Evolutionary conservation across 2,888 invertebrate genomes (phyloP).

Genomic region (Sphecodes monilicornis): DNA sequence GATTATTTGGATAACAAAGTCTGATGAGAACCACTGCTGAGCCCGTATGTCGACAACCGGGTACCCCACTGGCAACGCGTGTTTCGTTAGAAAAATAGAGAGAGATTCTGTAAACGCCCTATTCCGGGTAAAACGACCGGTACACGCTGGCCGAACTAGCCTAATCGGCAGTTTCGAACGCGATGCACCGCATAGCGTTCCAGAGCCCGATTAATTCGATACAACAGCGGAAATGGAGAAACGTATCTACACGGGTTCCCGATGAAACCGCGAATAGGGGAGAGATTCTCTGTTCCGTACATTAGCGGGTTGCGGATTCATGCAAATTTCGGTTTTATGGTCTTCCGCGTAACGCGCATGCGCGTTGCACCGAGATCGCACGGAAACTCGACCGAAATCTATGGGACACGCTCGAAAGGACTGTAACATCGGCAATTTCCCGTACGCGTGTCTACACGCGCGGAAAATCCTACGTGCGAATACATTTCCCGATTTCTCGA

Average conservation of each 20-base stretch:
- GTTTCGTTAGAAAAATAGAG: conserved; percentile 1
- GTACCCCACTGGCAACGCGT: not conserved
- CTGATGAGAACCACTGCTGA: not conserved
- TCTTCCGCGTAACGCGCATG: not conserved
- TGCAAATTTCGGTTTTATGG: conserved; percentile 8
- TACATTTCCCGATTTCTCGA: not conserved
- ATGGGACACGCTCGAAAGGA: not conserved
- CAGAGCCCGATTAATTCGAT: conserved; percentile 17
- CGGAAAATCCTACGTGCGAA: not conserved
- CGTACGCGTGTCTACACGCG: not conserved
- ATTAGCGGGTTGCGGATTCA: conserved; percentile 5
- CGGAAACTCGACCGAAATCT: not conserved
- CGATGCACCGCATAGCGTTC: not conserved
- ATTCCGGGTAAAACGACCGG: conserved; percentile 2
- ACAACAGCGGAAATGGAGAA: not conserved
- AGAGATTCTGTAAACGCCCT: conserved; percentile 5
- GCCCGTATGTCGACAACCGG: not conserved
- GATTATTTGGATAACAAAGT: too few species aligned
- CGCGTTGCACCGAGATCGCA: not conserved
- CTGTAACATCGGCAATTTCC: not conserved
- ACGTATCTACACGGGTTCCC: not conserved
- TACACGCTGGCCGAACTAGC: not conserved
- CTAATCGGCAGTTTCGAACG: conserved; percentile 1
- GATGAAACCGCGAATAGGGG: not conserved
- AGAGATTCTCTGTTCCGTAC: not conserved